These are phyloP conservation scores for Neotoma lepida DNA, from an alignment of 2,113 vertebrate species.

Conservation along the genomic window DNA sequence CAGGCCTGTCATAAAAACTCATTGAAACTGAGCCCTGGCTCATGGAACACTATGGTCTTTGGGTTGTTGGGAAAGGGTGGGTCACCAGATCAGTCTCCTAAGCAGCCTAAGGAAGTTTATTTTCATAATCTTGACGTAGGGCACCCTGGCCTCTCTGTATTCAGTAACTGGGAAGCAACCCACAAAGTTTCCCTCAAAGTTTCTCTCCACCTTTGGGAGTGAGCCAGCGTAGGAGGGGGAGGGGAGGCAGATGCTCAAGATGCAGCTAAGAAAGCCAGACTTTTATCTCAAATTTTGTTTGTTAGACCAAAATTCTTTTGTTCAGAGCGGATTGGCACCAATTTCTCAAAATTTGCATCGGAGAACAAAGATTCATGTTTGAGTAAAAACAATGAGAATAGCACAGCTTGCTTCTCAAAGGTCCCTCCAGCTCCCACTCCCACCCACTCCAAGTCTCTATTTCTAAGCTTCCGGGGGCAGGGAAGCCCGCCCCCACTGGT, in stretches of 20 bases:
- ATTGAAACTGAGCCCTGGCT: neutral
- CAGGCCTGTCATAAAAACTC: neutral
- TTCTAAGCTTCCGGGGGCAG: conserved; percentile 46
- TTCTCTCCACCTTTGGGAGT: conserved; percentile 47
- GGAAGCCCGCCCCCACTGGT: neutral
- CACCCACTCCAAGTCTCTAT: conserved; percentile 43
- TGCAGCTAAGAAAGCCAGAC: conserved; percentile 73
- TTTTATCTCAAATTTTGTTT: conserved; percentile 74
- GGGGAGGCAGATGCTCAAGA: conserved; percentile 75
- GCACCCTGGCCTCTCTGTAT: neutral
- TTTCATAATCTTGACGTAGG: conserved; percentile 9
- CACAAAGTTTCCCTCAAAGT: conserved; percentile 65
- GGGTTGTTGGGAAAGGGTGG: neutral
- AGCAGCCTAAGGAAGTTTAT: neutral
- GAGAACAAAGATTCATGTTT: conserved; percentile 78
- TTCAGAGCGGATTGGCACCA: conserved; percentile 79
- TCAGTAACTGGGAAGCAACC: conserved; percentile 44
- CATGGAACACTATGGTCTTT: neutral
- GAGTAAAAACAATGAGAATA: conserved; percentile 72
- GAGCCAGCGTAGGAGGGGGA: conserved; percentile 11
- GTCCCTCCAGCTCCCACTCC: conserved; percentile 56
- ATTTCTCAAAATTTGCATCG: conserved; percentile 79
- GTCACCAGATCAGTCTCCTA: neutral
- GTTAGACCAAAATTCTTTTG: conserved; percentile 79
- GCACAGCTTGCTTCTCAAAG: conserved; percentile 74